These are phyloP conservation scores for Coreius guichenoti DNA, from an alignment of 2,797 vertebrate genomes.

Conservation along the genomic window DNA sequence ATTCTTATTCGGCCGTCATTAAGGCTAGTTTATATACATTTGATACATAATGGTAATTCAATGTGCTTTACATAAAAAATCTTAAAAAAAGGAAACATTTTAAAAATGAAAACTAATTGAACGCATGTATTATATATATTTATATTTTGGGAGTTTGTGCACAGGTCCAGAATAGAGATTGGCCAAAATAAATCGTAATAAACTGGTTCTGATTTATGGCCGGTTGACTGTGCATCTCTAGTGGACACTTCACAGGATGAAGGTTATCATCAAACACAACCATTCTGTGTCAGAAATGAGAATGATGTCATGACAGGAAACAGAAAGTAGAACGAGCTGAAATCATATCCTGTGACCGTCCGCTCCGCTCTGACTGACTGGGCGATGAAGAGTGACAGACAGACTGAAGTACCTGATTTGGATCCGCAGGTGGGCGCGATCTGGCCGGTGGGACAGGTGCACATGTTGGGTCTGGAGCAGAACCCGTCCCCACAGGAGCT, in stretches of 20 bases:
- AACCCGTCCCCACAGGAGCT: constrained; percentile 98
- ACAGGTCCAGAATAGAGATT: too few species aligned
- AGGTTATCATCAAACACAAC: background rate
- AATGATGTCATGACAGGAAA: constrained; percentile 8
- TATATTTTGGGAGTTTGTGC: too few species aligned
- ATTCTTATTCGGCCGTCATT: too few species aligned
- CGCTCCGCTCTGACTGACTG: background rate
- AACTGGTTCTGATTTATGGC: too few species aligned
- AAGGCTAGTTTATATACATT: too few species aligned
- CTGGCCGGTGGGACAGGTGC: constrained; percentile 95
- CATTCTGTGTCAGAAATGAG: background rate
- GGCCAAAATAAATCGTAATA: too few species aligned
- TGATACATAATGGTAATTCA: too few species aligned
- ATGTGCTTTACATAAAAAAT: too few species aligned
- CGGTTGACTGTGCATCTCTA: background rate
- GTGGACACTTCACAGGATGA: background rate
- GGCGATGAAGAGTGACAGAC: constrained; percentile 6
- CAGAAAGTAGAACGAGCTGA: background rate
- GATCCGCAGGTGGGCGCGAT: constrained; percentile 93
- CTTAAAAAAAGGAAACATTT: too few species aligned
- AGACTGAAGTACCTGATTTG: constrained; percentile 86
- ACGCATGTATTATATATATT: too few species aligned
- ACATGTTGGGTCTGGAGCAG: constrained; percentile 99
- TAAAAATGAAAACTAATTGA: too few species aligned
- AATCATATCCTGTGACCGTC: too few species aligned